A percentile compares a stretch with the other conserved stretches of the same genome.
Evolutionary conservation across 2,888 invertebrate genomes (phyloP).

Genomic region (Eustalomyia histrio): DNA sequence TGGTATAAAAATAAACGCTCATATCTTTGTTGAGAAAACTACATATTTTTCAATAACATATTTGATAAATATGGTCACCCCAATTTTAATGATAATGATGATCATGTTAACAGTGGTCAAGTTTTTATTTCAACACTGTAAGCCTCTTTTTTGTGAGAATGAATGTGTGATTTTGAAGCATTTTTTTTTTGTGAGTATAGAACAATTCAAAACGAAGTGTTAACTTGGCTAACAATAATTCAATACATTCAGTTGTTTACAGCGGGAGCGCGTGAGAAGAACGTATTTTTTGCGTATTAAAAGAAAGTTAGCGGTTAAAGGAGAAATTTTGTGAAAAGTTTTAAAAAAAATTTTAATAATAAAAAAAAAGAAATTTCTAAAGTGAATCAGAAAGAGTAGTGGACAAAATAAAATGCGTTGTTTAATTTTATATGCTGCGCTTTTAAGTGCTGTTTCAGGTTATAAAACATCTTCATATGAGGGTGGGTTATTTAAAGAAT

Average conservation of each 20-base stretch:
- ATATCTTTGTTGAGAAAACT: too few species aligned
- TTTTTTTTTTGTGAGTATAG: constrained; percentile 48
- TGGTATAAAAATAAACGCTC: too few species aligned
- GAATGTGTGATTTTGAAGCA: constrained; percentile 23
- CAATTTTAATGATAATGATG: constrained; percentile 8
- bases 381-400: constrained; percentile 3
- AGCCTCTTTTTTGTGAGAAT: constrained; percentile 37
- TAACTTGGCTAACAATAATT: constrained; percentile 60
- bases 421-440: constrained; percentile 50
- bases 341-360: neutral
- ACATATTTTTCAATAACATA: too few species aligned
- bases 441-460: constrained; percentile 49
- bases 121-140: constrained; percentile 41
- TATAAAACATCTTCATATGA: constrained; percentile 23
- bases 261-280: constrained; percentile 57
- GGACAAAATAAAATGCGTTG: constrained; percentile 28
- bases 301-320: constrained; percentile 50
- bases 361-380: constrained; percentile 40
- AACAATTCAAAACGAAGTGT: constrained; percentile 61
- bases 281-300: constrained; percentile 34
- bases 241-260: constrained; percentile 52
- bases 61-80: neutral
- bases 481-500: constrained; percentile 4
- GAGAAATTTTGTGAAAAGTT: neutral
- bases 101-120: constrained; percentile 49